These are phyloP conservation scores for Acrobasis suavella DNA, from an alignment of 2,888 invertebrate genomes.

Conservation along the genomic window DNA sequence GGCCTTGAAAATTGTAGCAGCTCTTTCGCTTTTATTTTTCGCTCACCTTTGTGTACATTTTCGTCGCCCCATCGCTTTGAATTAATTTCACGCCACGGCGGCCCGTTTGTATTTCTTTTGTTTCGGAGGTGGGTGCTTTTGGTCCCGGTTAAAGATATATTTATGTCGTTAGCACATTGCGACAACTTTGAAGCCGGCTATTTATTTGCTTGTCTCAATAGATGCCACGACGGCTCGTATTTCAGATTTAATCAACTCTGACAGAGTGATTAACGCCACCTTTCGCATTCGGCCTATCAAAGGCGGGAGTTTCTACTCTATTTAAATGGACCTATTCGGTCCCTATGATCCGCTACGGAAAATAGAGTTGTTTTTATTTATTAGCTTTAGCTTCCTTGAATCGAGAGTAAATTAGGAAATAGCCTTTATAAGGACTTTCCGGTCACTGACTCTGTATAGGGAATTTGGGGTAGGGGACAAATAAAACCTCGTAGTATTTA, in stretches of 20 bases:
- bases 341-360: background rate
- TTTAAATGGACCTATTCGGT: conserved; percentile 5
- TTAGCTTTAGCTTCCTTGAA: background rate
- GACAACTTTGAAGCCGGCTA: conserved; percentile 69
- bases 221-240: conserved; percentile 66
- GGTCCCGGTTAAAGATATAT: conserved; percentile 68
- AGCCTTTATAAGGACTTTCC: conserved; percentile 1
- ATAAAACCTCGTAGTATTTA: background rate
- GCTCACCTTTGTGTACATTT: conserved; percentile 72
- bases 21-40: conserved; percentile 69
- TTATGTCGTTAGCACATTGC: conserved; percentile 71
- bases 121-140: conserved; percentile 64
- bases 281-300: conserved; percentile 62
- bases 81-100: conserved; percentile 71
- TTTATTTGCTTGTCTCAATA: conserved; percentile 74
- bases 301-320: conserved; percentile 47
- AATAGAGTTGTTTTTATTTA: conserved; percentile 16
- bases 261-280: conserved; percentile 71
- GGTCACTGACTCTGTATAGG: background rate
- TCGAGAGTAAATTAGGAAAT: conserved; percentile 4
- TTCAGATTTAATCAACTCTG: conserved; percentile 76
- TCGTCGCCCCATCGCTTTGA: conserved; percentile 71
- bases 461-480: background rate
- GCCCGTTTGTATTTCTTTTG: conserved; percentile 74
- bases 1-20: conserved; percentile 65